phyloP scores from a whole-genome alignment of 2,888 invertebrate genomes.

The Ephialtes manifestator region DNA sequence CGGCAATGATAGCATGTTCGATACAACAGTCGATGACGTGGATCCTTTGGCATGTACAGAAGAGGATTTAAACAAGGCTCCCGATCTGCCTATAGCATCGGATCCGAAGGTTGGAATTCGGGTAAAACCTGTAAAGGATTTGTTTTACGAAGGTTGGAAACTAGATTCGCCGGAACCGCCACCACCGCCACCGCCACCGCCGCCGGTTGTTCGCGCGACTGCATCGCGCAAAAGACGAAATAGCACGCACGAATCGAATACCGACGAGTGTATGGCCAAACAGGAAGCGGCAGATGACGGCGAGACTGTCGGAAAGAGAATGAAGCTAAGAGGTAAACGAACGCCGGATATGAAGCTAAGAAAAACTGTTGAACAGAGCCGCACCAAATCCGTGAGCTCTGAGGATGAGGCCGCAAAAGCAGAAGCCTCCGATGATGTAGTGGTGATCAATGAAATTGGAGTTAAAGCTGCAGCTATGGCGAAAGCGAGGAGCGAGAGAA shows the following conservation, averaged over 20 bases:
- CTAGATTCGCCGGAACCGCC: slow-evolving; percentile 73
- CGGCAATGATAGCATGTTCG: slow-evolving; percentile 76
- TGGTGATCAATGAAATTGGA: slow-evolving; percentile 71
- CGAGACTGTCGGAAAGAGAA: slow-evolving; percentile 81
- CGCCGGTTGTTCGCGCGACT: slow-evolving; percentile 29
- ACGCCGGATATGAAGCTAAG: slow-evolving; percentile 80
- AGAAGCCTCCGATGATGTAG: slow-evolving; percentile 30
- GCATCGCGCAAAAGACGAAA: slow-evolving; percentile 81
- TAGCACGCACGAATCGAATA: slow-evolving; percentile 80
- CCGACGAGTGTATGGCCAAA: slow-evolving; percentile 86
- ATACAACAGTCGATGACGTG: slow-evolving; percentile 74
- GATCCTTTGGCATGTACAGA: slow-evolving; percentile 84
- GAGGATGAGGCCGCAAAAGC: slow-evolving; percentile 79
- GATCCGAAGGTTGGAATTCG: slow-evolving; percentile 76
- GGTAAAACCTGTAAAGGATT: slow-evolving; percentile 82
- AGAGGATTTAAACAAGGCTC: slow-evolving; percentile 69
- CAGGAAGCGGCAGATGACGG: slow-evolving; percentile 80
- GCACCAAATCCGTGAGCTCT: slow-evolving; percentile 79
- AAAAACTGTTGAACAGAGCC: slow-evolving; percentile 83
- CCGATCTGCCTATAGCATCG: slow-evolving; percentile 54
- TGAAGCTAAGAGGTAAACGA: slow-evolving; percentile 80
- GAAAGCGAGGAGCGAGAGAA: slow-evolving; percentile 72
- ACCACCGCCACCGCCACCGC: not conserved
- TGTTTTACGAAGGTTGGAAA: slow-evolving; percentile 82
- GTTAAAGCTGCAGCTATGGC: slow-evolving; percentile 72